phyloP scores from a whole-genome alignment of 2,113 vertebrate species.

The Sula dactylatra region DNA sequence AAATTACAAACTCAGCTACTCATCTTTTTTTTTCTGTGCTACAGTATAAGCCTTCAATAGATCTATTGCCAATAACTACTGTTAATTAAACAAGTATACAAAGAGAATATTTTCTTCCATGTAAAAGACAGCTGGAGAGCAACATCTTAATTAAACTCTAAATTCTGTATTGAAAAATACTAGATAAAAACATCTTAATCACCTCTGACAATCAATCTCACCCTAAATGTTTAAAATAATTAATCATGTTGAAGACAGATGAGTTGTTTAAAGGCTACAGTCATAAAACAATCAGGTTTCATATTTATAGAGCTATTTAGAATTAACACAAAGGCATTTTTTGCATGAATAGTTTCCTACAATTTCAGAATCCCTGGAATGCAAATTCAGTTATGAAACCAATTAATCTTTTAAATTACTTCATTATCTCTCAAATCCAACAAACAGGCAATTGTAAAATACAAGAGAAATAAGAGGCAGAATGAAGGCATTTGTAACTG shows the following conservation, averaged over 20 bases:
- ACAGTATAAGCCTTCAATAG: background rate
- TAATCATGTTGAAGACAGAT: background rate
- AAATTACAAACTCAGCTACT: background rate
- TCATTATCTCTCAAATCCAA: constrained; percentile 22
- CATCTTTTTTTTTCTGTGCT: background rate
- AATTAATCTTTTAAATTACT: constrained; percentile 48
- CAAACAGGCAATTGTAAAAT: constrained; percentile 5
- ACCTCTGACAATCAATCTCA: background rate
- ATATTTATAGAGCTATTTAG: constrained; percentile 30
- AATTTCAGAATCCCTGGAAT: constrained; percentile 42
- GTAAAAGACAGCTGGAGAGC: background rate
- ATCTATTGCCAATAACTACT: background rate
- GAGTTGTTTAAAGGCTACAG: background rate
- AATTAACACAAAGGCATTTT: constrained; percentile 38
- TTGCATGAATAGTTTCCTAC: constrained; percentile 29
- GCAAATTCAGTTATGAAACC: constrained; percentile 44
- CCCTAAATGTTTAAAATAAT: background rate
- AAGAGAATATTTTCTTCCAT: background rate
- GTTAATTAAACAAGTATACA: background rate
- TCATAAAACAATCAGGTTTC: background rate
- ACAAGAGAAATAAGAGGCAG: background rate
- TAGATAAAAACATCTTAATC: background rate
- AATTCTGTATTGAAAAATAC: background rate
- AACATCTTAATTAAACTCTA: background rate
- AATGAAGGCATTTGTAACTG: background rate